Conservation (phyloP, 2,113 vertebrate genomes). For the Prionailurus viverrinus region DNA sequence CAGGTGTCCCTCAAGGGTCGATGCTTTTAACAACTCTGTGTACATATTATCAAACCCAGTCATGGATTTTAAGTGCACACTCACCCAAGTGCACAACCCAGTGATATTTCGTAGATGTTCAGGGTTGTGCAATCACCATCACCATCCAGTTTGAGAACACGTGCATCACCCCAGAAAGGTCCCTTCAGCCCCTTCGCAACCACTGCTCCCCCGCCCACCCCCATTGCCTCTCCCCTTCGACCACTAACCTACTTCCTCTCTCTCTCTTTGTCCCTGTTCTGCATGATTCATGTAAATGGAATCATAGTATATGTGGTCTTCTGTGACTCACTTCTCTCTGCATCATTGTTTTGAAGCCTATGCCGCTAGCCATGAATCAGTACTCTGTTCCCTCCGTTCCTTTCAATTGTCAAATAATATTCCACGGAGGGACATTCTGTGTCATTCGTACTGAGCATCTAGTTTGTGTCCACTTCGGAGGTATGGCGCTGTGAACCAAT, state of each 20-base stretch:
- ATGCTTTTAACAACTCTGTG: not conserved
- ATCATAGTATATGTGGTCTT: accelerated
- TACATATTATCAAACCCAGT: too few species aligned
- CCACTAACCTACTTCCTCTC: not conserved
- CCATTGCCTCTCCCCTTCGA: accelerated
- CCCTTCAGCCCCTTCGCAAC: not conserved
- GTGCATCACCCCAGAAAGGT: not conserved
- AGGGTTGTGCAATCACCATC: not conserved
- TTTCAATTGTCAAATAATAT: not conserved
- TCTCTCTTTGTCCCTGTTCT: not conserved
- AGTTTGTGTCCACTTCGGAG: not conserved
- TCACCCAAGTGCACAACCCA: not conserved
- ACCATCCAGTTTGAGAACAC: not conserved
- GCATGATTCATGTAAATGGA: not conserved
- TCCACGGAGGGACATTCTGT: not conserved
- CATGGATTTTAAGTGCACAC: not conserved
- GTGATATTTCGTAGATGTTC: not conserved
- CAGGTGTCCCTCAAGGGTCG: too few species aligned
- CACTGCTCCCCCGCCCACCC: too few species aligned
- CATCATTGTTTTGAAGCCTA: not conserved
- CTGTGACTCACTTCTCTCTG: not conserved
- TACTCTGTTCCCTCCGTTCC: accelerated
- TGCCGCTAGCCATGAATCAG: not conserved
- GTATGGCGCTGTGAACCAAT: accelerated
- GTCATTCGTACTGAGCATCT: too few species aligned